Evolutionary conservation across 2,888 invertebrate genomes (phyloP), one percentile per base, ranked within the genome.

Genomic region (Clistopyga incitator): DNA sequence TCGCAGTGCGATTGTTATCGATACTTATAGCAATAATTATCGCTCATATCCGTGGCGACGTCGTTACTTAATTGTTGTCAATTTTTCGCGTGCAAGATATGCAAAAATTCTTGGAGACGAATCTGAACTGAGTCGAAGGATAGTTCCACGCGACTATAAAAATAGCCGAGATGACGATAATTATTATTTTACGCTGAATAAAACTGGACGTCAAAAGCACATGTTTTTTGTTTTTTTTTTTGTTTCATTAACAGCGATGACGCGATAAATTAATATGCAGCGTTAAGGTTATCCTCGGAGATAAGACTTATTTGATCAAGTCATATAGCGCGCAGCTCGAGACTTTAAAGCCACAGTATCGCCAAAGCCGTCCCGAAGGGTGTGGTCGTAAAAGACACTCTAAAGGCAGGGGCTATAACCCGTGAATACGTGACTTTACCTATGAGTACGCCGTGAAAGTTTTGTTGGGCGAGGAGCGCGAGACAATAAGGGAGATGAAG

Each of bases 401-500:
- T 38, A 25, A 38, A 38, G 38, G 3, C n/a, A 61, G 6, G 15
- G 56, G 56, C 54, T 54, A 54, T 23, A 23, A 23, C 54, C 20
- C 23, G 20, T 23, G 54, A 54, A 54, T 54, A 54, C 23, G 20
- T 23, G 8, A 18, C 20, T 23, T 8, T 34, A 59, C n/a, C n/a
- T 59, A 59, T 25, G 59, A 52, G 18, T 50, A 20, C 29, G 47
- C 47, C 29, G 47, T 29, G 18, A 38, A 38, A 70, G 20, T 8
- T 70, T 70, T 29, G 34, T 34, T n/a, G 54, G 10, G 6, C 52
- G 18, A 52, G 38, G 13, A 10, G 54, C 38, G 54, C 13, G 34
- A 52, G 34, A 54, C 3, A 70, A 54, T 54, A 38, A 70, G 38
- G 34, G 54, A 34, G 70, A 29, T 54, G 56, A 67, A 65, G 18